phyloP scores from a whole-genome alignment of 2,797 vertebrate species.

The Macropodus opercularis region DNA sequence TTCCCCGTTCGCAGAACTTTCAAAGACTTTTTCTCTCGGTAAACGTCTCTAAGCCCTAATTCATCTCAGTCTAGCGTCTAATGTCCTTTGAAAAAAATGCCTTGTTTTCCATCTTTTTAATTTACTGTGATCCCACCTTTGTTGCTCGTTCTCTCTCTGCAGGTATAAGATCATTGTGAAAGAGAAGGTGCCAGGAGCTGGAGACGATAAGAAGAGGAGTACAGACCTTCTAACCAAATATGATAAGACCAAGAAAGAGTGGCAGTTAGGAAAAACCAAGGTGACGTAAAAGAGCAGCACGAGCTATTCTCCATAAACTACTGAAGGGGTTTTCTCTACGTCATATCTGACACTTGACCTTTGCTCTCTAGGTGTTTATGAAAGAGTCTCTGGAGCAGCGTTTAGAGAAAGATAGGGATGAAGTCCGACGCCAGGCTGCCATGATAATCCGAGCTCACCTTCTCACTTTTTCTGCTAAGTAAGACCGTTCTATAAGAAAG shows the following conservation, averaged over 20 bases:
- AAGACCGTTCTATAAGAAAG: conserved; percentile 37
- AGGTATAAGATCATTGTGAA: conserved; percentile 91
- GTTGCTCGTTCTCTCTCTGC: conserved; percentile 4
- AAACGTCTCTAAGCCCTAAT: conserved; percentile 13
- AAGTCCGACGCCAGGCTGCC: conserved; percentile 81
- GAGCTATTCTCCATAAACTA: background rate
- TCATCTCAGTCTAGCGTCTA: background rate
- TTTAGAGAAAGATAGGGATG: conserved; percentile 84
- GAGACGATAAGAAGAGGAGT: conserved; percentile 83
- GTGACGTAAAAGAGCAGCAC: conserved; percentile 60
- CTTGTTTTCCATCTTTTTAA: background rate
- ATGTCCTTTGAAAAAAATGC: background rate
- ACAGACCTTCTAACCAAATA: conserved; percentile 83
- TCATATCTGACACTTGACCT: background rate
- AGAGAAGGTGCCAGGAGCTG: conserved; percentile 57
- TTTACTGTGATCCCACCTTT: background rate
- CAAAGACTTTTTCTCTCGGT: conserved; percentile 89
- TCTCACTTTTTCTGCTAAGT: conserved; percentile 91
- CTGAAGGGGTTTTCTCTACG: background rate
- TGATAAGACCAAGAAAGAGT: conserved; percentile 85
- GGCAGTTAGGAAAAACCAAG: conserved; percentile 94
- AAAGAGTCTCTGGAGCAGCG: conserved; percentile 83
- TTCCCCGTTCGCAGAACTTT: conserved; percentile 91
- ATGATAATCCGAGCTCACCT: conserved; percentile 89
- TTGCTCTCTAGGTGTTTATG: conserved; percentile 80